Percentiles rank a stretch among this genome's conserved stretches.
These are phyloP conservation scores for Poeciliopsis prolifica DNA, from an alignment of 2,113 vertebrate genomes.

Conservation along the genomic window DNA sequence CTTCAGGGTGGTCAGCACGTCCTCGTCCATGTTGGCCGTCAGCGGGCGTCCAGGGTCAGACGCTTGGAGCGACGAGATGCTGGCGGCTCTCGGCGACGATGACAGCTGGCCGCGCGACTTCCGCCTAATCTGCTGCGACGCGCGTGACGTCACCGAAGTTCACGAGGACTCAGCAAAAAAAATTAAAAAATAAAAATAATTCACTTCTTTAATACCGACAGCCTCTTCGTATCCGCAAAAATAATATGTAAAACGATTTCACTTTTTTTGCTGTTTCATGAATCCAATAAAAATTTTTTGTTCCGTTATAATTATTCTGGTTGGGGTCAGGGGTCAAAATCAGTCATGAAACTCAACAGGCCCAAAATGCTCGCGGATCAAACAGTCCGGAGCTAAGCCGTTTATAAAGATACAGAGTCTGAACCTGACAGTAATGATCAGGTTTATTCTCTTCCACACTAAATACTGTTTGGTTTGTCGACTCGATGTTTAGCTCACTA, in stretches of 20 bases:
- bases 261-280: not conserved
- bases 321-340: not conserved
- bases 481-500: too few species aligned
- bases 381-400: too few species aligned
- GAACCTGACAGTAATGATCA: too few species aligned
- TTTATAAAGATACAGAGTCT: too few species aligned
- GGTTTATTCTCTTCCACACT: too few species aligned
- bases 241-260: too few species aligned
- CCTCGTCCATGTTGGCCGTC: constrained; percentile 87
- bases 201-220: not conserved
- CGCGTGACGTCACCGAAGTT: constrained; percentile 32
- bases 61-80: not conserved
- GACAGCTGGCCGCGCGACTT: constrained; percentile 50
- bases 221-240: not conserved
- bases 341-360: too few species aligned
- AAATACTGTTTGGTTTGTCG: too few species aligned
- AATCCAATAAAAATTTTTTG: not conserved
- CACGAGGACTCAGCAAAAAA: not conserved
- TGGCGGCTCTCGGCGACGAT: constrained; percentile 28
- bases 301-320: not conserved
- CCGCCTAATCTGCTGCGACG: constrained; percentile 30
- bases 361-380: not conserved
- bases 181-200: not conserved
- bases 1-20: constrained; percentile 94
- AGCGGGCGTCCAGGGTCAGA: not conserved